Evolutionary conservation across 2,797 vertebrate genomes (phyloP).

Genomic region (Sparus aurata): DNA sequence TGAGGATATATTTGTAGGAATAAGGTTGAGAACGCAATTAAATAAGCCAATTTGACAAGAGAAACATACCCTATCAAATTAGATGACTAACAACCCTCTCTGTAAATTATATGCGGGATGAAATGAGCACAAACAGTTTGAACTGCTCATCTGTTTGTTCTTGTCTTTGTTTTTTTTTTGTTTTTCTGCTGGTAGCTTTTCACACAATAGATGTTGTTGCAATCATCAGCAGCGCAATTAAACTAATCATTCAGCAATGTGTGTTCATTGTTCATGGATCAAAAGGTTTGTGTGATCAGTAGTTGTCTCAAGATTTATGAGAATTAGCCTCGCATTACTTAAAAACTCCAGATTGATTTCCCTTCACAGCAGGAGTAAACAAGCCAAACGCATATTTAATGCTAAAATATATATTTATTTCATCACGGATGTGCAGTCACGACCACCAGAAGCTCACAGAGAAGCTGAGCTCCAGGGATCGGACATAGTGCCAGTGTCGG

Average conservation of each 20-base stretch:
- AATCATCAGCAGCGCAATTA: conserved; percentile 65
- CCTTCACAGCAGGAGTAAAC: conserved; percentile 18
- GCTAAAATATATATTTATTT: background rate
- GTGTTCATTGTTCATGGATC: conserved; percentile 59
- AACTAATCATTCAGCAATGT: conserved; percentile 62
- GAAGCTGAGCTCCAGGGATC: conserved; percentile 94
- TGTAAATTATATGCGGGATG: conserved; percentile 59
- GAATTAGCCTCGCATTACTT: conserved; percentile 60
- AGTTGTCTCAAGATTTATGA: conserved; percentile 45
- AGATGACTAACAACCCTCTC: conserved; percentile 65
- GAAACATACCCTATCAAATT: conserved; percentile 67
- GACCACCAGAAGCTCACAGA: conserved; percentile 99
- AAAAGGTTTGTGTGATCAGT: conserved; percentile 61
- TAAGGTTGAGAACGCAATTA: conserved; percentile 75
- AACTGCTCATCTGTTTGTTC: conserved; percentile 56
- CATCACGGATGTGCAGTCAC: conserved; percentile 71
- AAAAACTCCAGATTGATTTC: conserved; percentile 43
- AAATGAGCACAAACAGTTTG: conserved; percentile 62
- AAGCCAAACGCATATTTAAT: background rate
- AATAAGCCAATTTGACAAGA: conserved; percentile 72
- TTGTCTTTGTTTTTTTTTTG: background rate
- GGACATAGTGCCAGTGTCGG: conserved; percentile 94
- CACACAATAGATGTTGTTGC: conserved; percentile 57
- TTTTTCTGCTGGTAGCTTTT: conserved; percentile 45
- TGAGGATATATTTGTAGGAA: conserved; percentile 68